Conservation (phyloP, 2,797 vertebrate genomes). For the Syndactyla subalaris region DNA sequence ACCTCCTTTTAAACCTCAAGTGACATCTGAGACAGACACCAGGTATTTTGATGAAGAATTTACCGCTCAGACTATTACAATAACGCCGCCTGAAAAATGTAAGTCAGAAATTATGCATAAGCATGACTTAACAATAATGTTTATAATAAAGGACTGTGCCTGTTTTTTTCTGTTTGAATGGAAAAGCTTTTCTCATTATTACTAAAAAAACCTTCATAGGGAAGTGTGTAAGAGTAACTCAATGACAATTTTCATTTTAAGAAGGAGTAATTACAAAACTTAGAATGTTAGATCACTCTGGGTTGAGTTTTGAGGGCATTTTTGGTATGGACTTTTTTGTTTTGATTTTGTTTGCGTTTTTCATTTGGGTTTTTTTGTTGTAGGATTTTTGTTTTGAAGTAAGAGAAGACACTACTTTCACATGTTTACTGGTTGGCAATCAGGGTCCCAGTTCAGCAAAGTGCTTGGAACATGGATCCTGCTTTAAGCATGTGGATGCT, state of each 20-base stretch:
- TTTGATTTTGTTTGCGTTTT: background rate
- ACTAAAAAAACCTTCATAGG: background rate
- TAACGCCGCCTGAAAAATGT: slow-evolving; percentile 99
- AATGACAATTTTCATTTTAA: background rate
- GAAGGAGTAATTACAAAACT: background rate
- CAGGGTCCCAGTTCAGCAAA: background rate
- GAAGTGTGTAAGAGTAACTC: background rate
- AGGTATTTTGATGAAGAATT: slow-evolving; percentile 99
- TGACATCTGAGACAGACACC: slow-evolving; percentile 97
- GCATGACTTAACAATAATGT: background rate
- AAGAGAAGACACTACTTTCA: background rate
- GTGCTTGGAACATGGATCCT: background rate
- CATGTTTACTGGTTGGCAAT: background rate
- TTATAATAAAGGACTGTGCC: background rate
- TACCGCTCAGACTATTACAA: slow-evolving; percentile 98
- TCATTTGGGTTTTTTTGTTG: background rate
- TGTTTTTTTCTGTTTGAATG: background rate
- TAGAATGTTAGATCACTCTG: background rate
- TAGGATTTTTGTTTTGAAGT: background rate
- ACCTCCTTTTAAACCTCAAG: slow-evolving; percentile 98
- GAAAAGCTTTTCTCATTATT: background rate
- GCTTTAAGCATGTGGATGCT: background rate
- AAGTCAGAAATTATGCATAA: slow-evolving; percentile 68
- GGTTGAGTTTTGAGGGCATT: background rate
- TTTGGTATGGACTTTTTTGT: background rate